Evolutionary conservation across 2,888 invertebrate species (phyloP), one percentile per base, ranked within the genome.

Genomic region (Tupiocoris notatus): DNA sequence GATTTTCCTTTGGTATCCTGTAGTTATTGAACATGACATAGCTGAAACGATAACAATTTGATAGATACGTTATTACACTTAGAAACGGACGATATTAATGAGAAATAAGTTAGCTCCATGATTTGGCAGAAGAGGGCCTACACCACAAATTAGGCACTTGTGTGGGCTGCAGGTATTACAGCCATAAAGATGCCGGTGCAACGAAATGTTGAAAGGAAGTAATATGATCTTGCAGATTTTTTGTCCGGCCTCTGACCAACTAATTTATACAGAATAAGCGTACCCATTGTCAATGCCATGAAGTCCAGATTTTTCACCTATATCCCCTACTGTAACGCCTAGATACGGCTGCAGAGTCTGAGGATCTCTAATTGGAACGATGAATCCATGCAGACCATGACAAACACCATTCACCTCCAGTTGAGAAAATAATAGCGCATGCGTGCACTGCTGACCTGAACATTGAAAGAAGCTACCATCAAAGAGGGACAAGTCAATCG

Each of bases 271-370:
- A 62, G 3, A 2, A 20, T 65, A 2, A 23, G 70, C 85, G 85
- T 81, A 91, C 90, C 96, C 97, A 84, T 97, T 97, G 84, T 97
- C 96, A 77, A 96, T 90, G 1, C 95, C 96, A 83, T 96, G 92
- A 67, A 95, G 88, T 7, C 96, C 96, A 65, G 93, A 89, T 86
- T 97, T 97, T 84, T 93, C 93, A 0, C 96, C 96, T 88, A 96
- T 93, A 82, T 97, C 96, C 0, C 95, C 96, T 0, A 96, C 91
- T 16, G 91, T 88, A 9, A 97, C 89, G 0, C 96, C 96, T 0
- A 94, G 93, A 83, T 90, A 92, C 0, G 93, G 88, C 80, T 89
- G 85, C 81, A 94, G 84, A 0, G 93, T 93, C 80, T 88, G 88
- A 0, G 92, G 91, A 83, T 94, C 89, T 66, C 95, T 86, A 66